Conservation (phyloP, 2,113 vertebrate species). For the Zosterops borbonicus region DNA sequence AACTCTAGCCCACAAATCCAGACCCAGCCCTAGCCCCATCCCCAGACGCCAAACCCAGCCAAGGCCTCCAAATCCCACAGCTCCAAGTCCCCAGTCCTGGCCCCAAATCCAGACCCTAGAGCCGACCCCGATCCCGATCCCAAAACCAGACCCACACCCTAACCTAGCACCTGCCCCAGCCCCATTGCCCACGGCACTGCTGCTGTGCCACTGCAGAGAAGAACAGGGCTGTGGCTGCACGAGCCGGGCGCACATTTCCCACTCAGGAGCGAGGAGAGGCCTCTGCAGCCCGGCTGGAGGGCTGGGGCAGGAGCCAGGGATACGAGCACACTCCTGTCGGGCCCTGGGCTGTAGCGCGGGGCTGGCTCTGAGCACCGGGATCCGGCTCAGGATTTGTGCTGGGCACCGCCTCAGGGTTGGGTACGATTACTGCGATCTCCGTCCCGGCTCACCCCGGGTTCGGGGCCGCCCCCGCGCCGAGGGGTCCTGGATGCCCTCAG, state of each 20-base stretch:
- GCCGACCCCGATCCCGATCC: background rate
- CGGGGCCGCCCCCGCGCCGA: background rate
- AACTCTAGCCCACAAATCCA: background rate
- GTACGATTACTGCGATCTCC: rapidly evolving
- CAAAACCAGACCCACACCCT: background rate
- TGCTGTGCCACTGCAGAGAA: background rate
- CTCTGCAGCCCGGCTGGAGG: background rate
- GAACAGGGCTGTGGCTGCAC: background rate
- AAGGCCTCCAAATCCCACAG: background rate
- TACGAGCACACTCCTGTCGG: rapidly evolving
- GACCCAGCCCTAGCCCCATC: background rate
- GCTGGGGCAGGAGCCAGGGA: background rate
- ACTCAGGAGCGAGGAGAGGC: background rate
- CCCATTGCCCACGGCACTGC: rapidly evolving
- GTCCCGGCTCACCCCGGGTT: rapidly evolving
- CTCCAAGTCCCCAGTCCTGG: background rate
- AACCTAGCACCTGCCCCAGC: background rate
- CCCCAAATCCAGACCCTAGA: background rate
- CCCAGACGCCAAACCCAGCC: background rate
- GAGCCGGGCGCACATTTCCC: background rate
- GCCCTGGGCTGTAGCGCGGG: too few species aligned
- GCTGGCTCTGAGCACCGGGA: background rate
- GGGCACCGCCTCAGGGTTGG: too few species aligned
- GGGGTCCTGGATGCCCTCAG: rapidly evolving
- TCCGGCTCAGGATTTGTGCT: too few species aligned